Conservation (phyloP, 2,888 invertebrate species). For the Eupelmus urozonus region DNA sequence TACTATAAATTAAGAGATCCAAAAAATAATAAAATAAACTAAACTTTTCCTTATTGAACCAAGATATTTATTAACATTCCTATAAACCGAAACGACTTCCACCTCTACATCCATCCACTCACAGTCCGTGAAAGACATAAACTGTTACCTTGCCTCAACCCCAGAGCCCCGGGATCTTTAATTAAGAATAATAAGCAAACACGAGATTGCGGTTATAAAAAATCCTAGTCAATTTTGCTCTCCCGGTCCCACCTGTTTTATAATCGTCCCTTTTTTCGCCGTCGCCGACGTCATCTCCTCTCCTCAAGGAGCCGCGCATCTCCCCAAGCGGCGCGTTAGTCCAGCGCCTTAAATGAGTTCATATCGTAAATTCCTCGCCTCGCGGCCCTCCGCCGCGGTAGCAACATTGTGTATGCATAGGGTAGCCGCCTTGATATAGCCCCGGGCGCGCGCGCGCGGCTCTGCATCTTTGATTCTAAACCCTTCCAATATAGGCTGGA, state of each 20-base stretch:
- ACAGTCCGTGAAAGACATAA: too few relatives aligned
- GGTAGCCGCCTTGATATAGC: slow-evolving; percentile 69
- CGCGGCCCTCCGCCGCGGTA: slow-evolving; percentile 67
- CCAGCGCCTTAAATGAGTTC: slow-evolving; percentile 71
- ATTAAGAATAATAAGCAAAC: slow-evolving; percentile 58
- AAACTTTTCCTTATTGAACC: too few relatives aligned
- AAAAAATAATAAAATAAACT: too few relatives aligned
- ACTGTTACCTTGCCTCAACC: too few relatives aligned
- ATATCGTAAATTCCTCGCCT: slow-evolving; percentile 73
- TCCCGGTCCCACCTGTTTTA: slow-evolving; percentile 47
- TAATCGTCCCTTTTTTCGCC: slow-evolving; percentile 20
- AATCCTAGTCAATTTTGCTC: slow-evolving; percentile 45
- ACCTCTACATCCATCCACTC: too few relatives aligned
- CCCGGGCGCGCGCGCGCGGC: slow-evolving; percentile 64
- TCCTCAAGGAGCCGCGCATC: neutral
- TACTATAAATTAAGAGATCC: too few relatives aligned
- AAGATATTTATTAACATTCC: too few relatives aligned
- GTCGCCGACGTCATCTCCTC: slow-evolving; percentile 4
- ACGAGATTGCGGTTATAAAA: slow-evolving; percentile 40
- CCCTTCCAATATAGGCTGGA: slow-evolving; percentile 68
- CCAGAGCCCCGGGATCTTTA: slow-evolving; percentile 27
- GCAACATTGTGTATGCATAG: slow-evolving; percentile 77
- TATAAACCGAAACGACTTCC: too few relatives aligned
- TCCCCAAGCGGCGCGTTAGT: neutral
- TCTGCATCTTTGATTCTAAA: slow-evolving; percentile 65